Conservation (phyloP, 64 coral and sea anemone species). For the Pachyseris speciosa region DNA sequence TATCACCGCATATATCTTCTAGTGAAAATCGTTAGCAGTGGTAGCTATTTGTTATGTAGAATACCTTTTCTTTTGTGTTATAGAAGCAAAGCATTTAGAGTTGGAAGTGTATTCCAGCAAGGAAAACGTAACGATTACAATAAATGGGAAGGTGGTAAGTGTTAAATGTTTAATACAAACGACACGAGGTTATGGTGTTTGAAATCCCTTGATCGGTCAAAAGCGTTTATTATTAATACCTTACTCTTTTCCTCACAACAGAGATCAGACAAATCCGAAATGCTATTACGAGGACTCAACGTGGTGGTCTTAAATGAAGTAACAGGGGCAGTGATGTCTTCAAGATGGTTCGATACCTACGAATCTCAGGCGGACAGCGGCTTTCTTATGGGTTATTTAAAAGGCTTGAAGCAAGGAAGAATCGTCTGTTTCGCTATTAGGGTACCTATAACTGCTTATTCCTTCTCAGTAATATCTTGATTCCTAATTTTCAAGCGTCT, state of each 20-base stretch:
- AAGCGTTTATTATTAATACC: no score
- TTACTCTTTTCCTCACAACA: background rate
- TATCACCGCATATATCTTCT: no score
- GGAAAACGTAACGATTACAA: conserved; percentile 43
- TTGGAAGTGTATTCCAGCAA: conserved; percentile 73
- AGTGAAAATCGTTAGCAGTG: no score
- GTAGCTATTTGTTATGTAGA: no score
- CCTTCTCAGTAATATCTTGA: background rate
- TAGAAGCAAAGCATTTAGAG: background rate
- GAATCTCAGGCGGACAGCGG: conserved; percentile 52
- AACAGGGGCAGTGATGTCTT: conserved; percentile 49
- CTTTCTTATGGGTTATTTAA: conserved; percentile 39
- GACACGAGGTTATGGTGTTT: no score
- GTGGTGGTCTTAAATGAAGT: conserved; percentile 76
- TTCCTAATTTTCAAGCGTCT: no score
- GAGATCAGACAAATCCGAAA: conserved; percentile 33
- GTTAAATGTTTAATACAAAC: background rate
- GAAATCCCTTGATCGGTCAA: no score
- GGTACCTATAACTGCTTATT: conserved; percentile 23
- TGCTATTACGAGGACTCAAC: conserved; percentile 77
- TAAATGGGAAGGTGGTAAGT: conserved; percentile 52
- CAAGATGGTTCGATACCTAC: conserved; percentile 67
- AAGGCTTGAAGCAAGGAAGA: conserved; percentile 69
- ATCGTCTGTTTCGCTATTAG: conserved; percentile 78
- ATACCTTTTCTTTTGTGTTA: background rate